Evolutionary conservation across 2,113 vertebrate species (phyloP).

Genomic region (Regulus satrapa): DNA sequence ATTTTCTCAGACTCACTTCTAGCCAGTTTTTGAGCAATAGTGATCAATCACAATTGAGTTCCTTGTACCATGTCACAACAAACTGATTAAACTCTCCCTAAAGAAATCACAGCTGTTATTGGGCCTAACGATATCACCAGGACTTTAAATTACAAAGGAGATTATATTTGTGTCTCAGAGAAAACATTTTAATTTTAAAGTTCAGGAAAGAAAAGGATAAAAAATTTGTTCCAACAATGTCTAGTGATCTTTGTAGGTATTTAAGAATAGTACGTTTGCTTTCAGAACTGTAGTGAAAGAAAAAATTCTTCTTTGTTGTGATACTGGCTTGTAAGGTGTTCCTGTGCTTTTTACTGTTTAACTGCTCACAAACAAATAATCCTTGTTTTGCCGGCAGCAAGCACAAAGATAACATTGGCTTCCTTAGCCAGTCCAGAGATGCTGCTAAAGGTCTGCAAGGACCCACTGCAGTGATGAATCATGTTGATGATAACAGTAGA

Average conservation of each 20-base stretch:
- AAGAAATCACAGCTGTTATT: conserved; percentile 73
- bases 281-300: background rate
- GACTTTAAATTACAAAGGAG: conserved; percentile 43
- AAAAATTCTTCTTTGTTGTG: background rate
- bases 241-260: background rate
- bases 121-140: conserved; percentile 59
- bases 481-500: background rate
- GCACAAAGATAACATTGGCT: background rate
- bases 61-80: conserved; percentile 64
- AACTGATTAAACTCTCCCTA: conserved; percentile 70
- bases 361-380: background rate
- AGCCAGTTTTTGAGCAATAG: conserved; percentile 55
- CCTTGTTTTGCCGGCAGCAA: background rate
- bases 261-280: background rate
- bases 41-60: conserved; percentile 75
- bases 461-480: background rate
- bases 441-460: background rate
- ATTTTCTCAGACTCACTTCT: conserved; percentile 63
- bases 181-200: conserved; percentile 49
- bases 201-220: background rate
- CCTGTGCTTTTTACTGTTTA: background rate
- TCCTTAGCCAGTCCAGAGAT: background rate
- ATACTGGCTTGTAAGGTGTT: background rate
- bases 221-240: background rate
- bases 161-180: conserved; percentile 47